Evolutionary conservation across 2,797 vertebrate species (phyloP).

Genomic region (Denticeps clupeoides): DNA sequence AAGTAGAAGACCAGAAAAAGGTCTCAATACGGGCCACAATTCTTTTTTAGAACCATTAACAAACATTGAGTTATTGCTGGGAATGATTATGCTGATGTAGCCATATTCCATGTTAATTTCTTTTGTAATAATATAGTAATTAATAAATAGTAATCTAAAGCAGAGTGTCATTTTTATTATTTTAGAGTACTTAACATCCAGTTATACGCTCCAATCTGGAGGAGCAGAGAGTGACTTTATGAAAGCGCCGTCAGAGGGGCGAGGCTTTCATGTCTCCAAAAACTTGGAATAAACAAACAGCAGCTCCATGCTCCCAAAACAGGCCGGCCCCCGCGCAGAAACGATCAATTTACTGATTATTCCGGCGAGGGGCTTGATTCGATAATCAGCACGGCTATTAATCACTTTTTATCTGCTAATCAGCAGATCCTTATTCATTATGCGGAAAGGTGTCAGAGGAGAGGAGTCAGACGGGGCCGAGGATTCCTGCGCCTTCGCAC

Average conservation of each 20-base stretch:
- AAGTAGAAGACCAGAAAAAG: not conserved
- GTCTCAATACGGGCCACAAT: no score
- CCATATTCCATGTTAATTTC: no score
- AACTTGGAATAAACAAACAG: constrained; percentile 26
- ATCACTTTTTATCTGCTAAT: constrained; percentile 56
- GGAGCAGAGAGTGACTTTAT: no score
- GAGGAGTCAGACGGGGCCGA: constrained; percentile 17
- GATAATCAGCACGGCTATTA: constrained; percentile 54
- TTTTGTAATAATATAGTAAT: no score
- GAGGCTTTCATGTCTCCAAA: not conserved
- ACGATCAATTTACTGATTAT: constrained; percentile 64
- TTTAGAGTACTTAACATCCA: no score
- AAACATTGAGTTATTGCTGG: no score
- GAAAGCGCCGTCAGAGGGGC: no score
- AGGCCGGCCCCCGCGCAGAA: constrained; percentile 17
- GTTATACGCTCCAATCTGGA: no score
- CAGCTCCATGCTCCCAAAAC: constrained; percentile 15
- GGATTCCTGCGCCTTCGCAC: constrained; percentile 26
- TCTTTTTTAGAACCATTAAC: no score
- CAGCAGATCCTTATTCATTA: constrained; percentile 41
- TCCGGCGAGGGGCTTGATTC: constrained; percentile 42
- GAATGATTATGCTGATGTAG: no score
- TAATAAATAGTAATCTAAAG: no score
- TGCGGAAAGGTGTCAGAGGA: constrained; percentile 25
- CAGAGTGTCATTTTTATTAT: no score